These are phyloP conservation scores for Heliopora coerulea DNA, from an alignment of 92 coral and sea anemone genomes.

Conservation along the genomic window DNA sequence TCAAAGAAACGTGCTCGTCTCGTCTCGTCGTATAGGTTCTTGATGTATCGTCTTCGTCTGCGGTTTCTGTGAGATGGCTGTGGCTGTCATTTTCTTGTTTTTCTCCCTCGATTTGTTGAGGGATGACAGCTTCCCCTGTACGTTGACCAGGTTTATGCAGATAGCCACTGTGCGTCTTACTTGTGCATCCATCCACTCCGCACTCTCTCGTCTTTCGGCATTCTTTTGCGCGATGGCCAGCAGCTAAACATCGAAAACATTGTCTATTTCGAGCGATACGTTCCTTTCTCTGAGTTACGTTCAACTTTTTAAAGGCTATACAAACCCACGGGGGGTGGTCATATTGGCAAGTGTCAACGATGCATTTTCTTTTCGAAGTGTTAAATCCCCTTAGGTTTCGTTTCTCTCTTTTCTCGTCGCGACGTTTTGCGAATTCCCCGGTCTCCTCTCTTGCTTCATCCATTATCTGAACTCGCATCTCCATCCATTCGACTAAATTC, in stretches of 20 bases:
- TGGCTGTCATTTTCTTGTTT: background rate
- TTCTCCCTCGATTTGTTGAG: background rate
- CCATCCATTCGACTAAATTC: slow-evolving; percentile 39
- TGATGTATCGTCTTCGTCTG: slow-evolving; percentile 1
- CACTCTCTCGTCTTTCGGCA: slow-evolving; percentile 40
- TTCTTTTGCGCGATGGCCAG: slow-evolving; percentile 33
- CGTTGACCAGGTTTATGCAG: slow-evolving; percentile 28
- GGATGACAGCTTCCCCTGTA: background rate
- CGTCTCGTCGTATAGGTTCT: slow-evolving; percentile 9
- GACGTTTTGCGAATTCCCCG: slow-evolving; percentile 1
- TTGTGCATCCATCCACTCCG: slow-evolving; percentile 39
- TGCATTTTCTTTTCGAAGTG: slow-evolving; percentile 13
- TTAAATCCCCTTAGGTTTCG: background rate
- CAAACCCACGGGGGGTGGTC: slow-evolving; percentile 51
- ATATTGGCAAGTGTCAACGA: slow-evolving; percentile 25
- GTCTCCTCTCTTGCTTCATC: slow-evolving; percentile 47
- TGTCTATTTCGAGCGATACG: slow-evolving; percentile 14
- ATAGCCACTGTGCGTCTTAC: slow-evolving; percentile 49
- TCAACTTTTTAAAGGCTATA: slow-evolving; percentile 33
- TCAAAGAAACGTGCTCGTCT: slow-evolving; percentile 39
- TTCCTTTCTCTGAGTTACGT: slow-evolving; percentile 43
- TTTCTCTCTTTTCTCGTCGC: slow-evolving; percentile 4
- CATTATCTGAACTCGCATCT: slow-evolving; percentile 33
- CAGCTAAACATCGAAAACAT: slow-evolving; percentile 43
- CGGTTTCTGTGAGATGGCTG: background rate